A percentile compares a stretch with the other conserved stretches of the same genome.
phyloP scores from a whole-genome alignment of 2,888 invertebrate species.

The Scaptomyza tumidula region DNA sequence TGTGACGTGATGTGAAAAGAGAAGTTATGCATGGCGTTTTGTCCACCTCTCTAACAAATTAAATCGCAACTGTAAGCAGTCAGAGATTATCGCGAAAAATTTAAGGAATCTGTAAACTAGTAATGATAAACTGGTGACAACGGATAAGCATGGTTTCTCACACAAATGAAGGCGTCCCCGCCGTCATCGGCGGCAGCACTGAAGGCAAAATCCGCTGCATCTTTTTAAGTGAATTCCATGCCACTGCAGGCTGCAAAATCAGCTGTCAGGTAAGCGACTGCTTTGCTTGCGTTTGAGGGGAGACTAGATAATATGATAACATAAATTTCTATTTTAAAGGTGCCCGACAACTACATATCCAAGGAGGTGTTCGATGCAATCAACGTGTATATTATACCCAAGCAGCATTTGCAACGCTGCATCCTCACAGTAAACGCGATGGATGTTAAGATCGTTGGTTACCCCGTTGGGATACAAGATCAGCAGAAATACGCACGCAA shows the following conservation, averaged over 20 bases:
- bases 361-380: conserved; percentile 97
- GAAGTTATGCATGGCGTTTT: not conserved
- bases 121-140: conserved; percentile 28
- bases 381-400: conserved; percentile 97
- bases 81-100: not conserved
- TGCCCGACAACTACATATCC: conserved; percentile 94
- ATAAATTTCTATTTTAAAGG: conserved; percentile 85
- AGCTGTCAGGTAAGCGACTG: conserved; percentile 88
- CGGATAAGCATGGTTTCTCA: conserved; percentile 58
- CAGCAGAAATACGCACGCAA: conserved; percentile 95
- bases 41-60: not conserved
- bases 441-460: conserved; percentile 95
- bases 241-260: conserved; percentile 92
- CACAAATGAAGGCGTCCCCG: conserved; percentile 45
- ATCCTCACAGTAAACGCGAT: conserved; percentile 93
- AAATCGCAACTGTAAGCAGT: not conserved
- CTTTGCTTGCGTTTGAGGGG: not conserved
- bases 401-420: conserved; percentile 94
- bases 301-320: not conserved
- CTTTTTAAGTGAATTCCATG: conserved; percentile 91
- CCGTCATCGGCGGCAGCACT: conserved; percentile 87
- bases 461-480: conserved; percentile 95
- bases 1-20: not conserved
- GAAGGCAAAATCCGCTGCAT: conserved; percentile 93
- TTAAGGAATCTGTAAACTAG: conserved; percentile 13